phyloP scores from a whole-genome alignment of 2,113 vertebrate genomes.

The Vicugna pacos region DNA sequence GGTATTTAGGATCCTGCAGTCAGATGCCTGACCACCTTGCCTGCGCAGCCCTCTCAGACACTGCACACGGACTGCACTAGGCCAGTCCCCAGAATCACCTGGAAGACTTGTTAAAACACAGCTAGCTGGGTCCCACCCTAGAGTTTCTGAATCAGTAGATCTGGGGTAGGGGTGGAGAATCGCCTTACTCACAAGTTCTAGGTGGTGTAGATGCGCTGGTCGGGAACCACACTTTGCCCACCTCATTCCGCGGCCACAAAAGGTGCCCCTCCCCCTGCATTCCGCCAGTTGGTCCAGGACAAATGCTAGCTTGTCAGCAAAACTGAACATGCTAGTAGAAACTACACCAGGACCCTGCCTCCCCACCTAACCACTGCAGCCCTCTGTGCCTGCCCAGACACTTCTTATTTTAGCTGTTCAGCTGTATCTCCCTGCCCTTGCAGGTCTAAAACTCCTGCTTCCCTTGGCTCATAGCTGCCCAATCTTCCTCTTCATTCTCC shows the following conservation, averaged over 20 bases:
- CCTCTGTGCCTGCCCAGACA: background rate
- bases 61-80: rapidly evolving
- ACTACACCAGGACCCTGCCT: rapidly evolving
- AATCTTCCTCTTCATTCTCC: background rate
- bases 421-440: background rate
- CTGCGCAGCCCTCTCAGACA: background rate
- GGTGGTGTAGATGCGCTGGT: background rate
- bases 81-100: background rate
- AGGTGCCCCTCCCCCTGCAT: background rate
- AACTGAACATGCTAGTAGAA: background rate
- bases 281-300: background rate
- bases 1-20: background rate
- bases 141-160: background rate
- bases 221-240: background rate
- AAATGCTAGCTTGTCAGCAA: background rate
- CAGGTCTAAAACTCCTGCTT: background rate
- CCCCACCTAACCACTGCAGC: background rate
- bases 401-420: background rate
- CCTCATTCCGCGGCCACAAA: background rate
- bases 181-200: background rate
- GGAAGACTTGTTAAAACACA: background rate
- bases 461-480: background rate
- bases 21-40: background rate
- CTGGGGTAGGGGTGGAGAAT: background rate
- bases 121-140: background rate